Evolutionary conservation across 1,140 invertebrate species (phyloP), one percentile per base, ranked within the genome.

Genomic region (Pseudachorutes palmiensis): DNA sequence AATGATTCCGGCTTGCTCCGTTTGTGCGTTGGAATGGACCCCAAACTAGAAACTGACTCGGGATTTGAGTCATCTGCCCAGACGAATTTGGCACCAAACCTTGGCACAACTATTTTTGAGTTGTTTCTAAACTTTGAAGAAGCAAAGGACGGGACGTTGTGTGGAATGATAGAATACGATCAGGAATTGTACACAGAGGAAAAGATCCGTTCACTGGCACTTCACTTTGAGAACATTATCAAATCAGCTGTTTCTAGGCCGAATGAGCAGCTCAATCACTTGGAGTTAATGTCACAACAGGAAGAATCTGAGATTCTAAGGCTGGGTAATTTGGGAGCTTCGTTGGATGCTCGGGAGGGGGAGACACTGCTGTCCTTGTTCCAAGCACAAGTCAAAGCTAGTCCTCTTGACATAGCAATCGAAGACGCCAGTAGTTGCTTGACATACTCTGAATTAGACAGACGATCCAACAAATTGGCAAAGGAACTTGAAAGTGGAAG

Each of bases 41-140:
- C 51, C 5, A 55, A 55, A 26, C 24, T 55, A 55, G 9, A 9
- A 9, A 24, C 24, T 9, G 51, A 55, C 5, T 16, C 12, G 9
- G 51, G 5, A 26, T 16, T 55, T 5, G 51, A 55, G 24, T 19
- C 51, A 55, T 55, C 51, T 3, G 51, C 51, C 24, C 51, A 55
- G 24, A 14, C 5, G 9, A 26, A 55, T 24, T 55, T 55, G 51
- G 51, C 51, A 26, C 51, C 51, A 55, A 55, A 55, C 24, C 24
- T 55, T 9, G 51, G 51, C 51, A 55, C 51, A 22, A 55, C 51
- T 9, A 55, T 55, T 19, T 55, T 55, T 55, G 51, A 55, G 24
- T 22, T 55, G 9, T 55, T 55, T 26, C 12, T 55, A 16, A 55
- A 55, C 24, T 55, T 55, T 55, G 51, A 55, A 24, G 51, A 16